phyloP scores from a whole-genome alignment of 2,113 vertebrate genomes.

The Sclerurus mexicanus region DNA sequence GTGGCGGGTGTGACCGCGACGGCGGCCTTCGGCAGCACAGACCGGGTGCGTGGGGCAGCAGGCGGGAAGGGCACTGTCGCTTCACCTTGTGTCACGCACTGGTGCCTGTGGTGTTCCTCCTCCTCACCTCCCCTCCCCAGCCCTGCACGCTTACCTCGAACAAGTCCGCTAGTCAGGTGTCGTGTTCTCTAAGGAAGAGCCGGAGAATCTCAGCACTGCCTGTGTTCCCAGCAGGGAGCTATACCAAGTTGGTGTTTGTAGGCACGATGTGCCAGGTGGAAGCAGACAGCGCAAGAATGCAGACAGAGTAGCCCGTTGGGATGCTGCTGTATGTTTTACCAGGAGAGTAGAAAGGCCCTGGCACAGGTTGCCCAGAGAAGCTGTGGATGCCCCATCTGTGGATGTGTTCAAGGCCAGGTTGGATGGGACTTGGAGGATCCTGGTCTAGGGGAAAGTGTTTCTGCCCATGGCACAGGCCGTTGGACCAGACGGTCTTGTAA shows the following conservation, averaged over 20 bases:
- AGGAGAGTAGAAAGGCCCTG: accelerated
- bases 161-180: neutral
- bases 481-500: neutral
- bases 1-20: neutral
- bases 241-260: accelerated
- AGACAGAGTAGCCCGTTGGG: neutral
- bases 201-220: neutral
- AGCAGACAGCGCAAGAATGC: neutral
- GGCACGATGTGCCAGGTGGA: too few relatives aligned
- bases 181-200: neutral
- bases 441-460: neutral
- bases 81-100: neutral
- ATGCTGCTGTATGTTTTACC: neutral
- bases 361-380: neutral
- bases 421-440: neutral
- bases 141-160: neutral
- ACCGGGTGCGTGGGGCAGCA: neutral
- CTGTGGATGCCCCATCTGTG: accelerated
- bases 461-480: accelerated
- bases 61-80: neutral
- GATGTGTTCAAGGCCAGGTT: neutral
- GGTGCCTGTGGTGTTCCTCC: neutral
- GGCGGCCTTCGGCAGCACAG: neutral
- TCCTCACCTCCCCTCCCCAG: neutral
- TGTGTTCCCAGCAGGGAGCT: neutral